Conservation (phyloP, 2,113 vertebrate species). For the Nasalis larvatus region DNA sequence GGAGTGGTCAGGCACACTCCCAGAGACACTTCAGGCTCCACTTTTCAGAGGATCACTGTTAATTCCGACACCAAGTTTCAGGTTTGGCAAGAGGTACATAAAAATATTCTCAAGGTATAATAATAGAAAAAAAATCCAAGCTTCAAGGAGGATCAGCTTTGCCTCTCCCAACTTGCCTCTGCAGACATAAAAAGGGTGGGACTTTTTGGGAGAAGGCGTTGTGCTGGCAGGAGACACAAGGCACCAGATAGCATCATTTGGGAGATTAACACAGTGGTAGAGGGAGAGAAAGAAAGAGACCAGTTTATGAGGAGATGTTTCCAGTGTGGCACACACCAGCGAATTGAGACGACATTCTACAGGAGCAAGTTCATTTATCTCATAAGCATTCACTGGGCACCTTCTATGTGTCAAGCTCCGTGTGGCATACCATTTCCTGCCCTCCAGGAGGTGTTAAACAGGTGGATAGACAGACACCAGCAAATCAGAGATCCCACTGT, state of each 20-base stretch:
- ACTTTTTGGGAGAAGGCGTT: slow-evolving; percentile 50
- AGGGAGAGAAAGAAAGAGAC: not conserved
- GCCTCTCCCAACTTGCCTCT: slow-evolving; percentile 48
- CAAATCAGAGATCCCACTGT: not conserved
- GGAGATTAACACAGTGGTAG: slow-evolving; percentile 18
- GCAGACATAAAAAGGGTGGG: slow-evolving; percentile 55
- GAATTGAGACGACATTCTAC: fast-evolving
- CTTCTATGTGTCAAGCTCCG: not conserved
- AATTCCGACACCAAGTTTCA: slow-evolving; percentile 30
- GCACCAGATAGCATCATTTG: slow-evolving; percentile 53
- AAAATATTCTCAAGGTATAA: slow-evolving; percentile 43
- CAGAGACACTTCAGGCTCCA: not conserved
- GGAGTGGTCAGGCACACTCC: not conserved
- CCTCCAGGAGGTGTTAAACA: not conserved
- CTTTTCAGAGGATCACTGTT: not conserved
- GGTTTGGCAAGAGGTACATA: slow-evolving; percentile 55
- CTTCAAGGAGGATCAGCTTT: not conserved
- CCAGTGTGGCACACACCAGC: not conserved
- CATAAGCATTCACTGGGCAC: fast-evolving
- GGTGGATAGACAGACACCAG: not conserved
- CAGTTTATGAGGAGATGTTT: not conserved
- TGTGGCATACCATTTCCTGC: not conserved
- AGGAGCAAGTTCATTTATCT: not conserved
- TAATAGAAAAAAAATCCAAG: not conserved
- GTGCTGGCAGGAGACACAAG: slow-evolving; percentile 49